phyloP scores from a whole-genome alignment of 1,140 invertebrate species.

The Leptinotarsa lineolata region DNA sequence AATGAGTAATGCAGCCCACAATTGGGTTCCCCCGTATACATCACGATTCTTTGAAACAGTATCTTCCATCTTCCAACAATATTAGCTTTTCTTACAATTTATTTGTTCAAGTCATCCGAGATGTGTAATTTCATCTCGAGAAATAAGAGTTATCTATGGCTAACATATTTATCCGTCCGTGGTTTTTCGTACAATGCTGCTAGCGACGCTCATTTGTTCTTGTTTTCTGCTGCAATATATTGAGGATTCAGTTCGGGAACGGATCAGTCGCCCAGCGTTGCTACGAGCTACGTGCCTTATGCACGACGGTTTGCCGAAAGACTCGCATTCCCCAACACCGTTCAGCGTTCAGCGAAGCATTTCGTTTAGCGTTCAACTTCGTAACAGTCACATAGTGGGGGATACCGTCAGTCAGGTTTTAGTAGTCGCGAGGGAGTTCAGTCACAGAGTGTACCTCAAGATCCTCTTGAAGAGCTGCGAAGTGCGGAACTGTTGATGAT shows the following conservation, averaged over 20 bases:
- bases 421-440: not conserved
- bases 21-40: not conserved
- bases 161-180: not conserved
- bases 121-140: not conserved
- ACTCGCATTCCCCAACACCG: not conserved
- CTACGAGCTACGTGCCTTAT: no score
- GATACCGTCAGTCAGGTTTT: slow-evolving; percentile 15
- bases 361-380: not conserved
- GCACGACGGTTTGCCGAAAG: not conserved
- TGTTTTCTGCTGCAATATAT: not conserved
- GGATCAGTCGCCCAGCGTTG: no score
- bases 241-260: not conserved
- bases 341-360: not conserved
- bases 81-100: not conserved
- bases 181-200: not conserved
- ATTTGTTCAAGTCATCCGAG: not conserved
- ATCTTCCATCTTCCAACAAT: not conserved
- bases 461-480: slow-evolving; percentile 4
- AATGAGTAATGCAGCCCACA: not conserved
- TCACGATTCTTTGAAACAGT: not conserved
- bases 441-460: slow-evolving; percentile 18
- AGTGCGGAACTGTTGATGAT: not conserved
- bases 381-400: slow-evolving; percentile 9
- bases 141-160: not conserved
- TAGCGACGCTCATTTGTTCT: not conserved